These are phyloP conservation scores for Laspeyria flexula DNA, from an alignment of 2,888 invertebrate species.

Conservation along the genomic window DNA sequence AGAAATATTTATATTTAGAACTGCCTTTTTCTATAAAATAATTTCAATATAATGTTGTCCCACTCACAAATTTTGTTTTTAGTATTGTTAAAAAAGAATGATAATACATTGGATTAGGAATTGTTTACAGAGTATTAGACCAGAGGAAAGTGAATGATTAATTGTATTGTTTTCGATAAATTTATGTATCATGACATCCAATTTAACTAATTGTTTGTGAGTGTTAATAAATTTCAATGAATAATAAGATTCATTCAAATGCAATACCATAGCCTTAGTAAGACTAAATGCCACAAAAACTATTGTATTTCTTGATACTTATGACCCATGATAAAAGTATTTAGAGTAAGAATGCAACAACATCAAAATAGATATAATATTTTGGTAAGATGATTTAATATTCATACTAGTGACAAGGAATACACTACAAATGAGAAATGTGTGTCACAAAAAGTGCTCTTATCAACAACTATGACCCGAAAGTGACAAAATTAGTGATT, in stretches of 20 bases:
- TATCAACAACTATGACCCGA: neutral
- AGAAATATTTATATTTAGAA: neutral
- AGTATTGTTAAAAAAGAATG: too few relatives aligned
- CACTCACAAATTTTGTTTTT: too few relatives aligned
- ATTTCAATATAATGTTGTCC: too few relatives aligned
- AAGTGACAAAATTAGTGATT: neutral
- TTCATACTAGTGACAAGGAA: neutral
- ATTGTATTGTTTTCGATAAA: neutral
- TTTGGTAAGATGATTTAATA: neutral
- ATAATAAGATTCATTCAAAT: neutral
- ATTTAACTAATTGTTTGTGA: neutral
- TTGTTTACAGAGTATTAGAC: too few relatives aligned
- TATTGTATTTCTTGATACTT: neutral
- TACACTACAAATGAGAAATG: neutral
- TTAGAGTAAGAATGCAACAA: neutral
- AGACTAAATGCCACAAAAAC: neutral
- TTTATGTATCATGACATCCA: neutral
- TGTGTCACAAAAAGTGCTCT: neutral
- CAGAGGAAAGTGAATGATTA: neutral
- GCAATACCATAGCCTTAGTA: neutral
- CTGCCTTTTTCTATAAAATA: too few relatives aligned
- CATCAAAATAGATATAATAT: neutral
- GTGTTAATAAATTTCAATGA: neutral
- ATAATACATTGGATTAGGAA: too few relatives aligned
- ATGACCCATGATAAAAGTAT: neutral